Evolutionary conservation across 2,888 invertebrate species (phyloP), one percentile per base, ranked within the genome.

Genomic region (Apotomis turbidana): DNA sequence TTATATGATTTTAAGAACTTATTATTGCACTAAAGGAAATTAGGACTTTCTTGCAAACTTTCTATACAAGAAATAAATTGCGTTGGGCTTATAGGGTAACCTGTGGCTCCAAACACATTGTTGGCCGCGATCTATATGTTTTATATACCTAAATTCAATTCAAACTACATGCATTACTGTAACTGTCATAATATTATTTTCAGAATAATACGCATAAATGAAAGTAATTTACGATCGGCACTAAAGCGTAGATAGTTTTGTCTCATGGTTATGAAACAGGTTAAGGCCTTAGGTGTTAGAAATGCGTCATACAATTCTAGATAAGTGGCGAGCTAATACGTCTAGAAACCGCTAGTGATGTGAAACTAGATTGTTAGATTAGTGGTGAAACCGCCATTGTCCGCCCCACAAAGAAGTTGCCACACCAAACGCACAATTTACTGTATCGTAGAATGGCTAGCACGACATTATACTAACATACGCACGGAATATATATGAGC

Each of bases 281-380:
- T 57, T 70, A 70, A 70, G 64, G 54, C 15, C 41, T 55, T 55
- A 44, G 44, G 12, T 44, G 9, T 6, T 59, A 52, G 52, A 70
- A 70, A 57, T 52, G 44, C 52, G 27, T 70, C 57, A 63, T 58
- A 63, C 41, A 70, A 70, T 57, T 41, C 52, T 70, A 70, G 63
- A 70, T 52, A 55, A 70, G 41, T 63, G 63, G 57, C 51, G 51
- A 13, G 27, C 38, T 63, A 60, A 44, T 27, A 27, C n/a, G 44
- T n/a, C 68, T 63, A 59, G 72, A 68, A 72, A 72, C 68, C 72
- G 58, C 62, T 72, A 62, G 71, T 72, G 72, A 72, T 72, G 72
- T 72, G 72, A 68, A 72, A 72, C 72, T 63, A 72, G 72, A 72
- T 72, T 68, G 62, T 68, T 36, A 72, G 72, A 72, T 72, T 68